Base-by-base conservation (phyloP, 92 coral and sea anemone genomes). In the Epizoanthus fatuus region DNA sequence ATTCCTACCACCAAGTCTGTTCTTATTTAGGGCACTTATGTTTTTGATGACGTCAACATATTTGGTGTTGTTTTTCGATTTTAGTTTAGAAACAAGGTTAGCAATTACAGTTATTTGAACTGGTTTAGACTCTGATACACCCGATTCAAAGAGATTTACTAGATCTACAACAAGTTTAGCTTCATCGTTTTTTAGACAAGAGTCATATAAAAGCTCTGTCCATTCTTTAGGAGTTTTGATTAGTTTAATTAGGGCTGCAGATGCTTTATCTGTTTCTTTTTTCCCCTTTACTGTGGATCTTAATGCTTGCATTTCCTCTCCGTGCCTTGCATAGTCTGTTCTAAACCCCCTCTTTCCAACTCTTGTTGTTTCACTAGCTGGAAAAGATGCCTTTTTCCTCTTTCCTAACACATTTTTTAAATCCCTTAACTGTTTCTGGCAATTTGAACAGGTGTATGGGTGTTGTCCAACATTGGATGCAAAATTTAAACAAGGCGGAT, bases 71-170 rank as follows among this genome's bases (percentile, higher is more conserved):
- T 81, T 81, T 25, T 80, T 80, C 53, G 86, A 79, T 68, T 87
- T 87, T 22, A 87, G 82, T n/a, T 87, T 80, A 47, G 86, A 78
- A 4, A 87, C 86, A 2, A 87, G 86, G 58, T 71, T 87, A 12
- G 74, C 16, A 37, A 87, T 58, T 6, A 87, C 66, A 8, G 75
- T 65, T 19, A 87, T 19, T 57, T 87, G 86, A 74, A 87, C 64
- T 39, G 81, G 91, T 84, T 87, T 79, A 0, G 37, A 40, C 8
- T 72, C 57, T 7, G 80, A 69, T 32, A 70, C 42, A 57, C 70
- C 70, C 29, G 59, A 4, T 82, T 70, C 45, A 32, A 85, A 75
- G 0, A 85, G 76, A n/a, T 80, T 71, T 0, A 51, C 70, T 38
- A 85, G 59, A 37, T 75, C 89, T 1, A 40, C 52, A 35, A 78